phyloP scores from a whole-genome alignment of 1,140 invertebrate genomes.

The Papilio aristodemus region DNA sequence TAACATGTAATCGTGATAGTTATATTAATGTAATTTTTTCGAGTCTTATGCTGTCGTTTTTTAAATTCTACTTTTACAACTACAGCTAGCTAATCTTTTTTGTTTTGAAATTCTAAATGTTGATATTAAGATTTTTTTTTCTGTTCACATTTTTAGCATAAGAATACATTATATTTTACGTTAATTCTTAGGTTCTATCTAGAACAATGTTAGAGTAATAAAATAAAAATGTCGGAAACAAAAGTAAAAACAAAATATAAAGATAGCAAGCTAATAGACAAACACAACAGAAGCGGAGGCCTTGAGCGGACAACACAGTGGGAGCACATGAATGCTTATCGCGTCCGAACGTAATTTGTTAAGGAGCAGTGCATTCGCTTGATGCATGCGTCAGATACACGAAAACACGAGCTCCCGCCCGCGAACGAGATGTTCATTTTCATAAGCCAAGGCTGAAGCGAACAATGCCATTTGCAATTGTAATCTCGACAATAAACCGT shows the following conservation, averaged over 20 bases:
- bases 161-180: no score
- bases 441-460: conserved; percentile 22
- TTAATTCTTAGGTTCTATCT: no score
- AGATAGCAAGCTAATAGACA: conserved; percentile 17
- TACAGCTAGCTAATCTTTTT: no score
- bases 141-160: no score
- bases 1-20: no score
- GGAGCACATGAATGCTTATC: conserved; percentile 28
- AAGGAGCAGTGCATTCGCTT: conserved; percentile 21
- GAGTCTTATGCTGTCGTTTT: no score
- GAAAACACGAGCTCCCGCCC: conserved; percentile 10
- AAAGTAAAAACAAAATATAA: neutral
- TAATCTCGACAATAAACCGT: conserved; percentile 27
- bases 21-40: no score
- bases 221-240: neutral
- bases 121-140: no score
- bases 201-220: no score
- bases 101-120: no score
- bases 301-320: conserved; percentile 16
- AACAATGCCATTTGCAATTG: conserved; percentile 31
- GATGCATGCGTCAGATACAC: conserved; percentile 31
- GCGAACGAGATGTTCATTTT: conserved; percentile 29
- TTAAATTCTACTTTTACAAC: no score
- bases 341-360: conserved; percentile 22
- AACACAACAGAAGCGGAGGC: conserved; percentile 21